Conservation (phyloP, 2,888 invertebrate genomes). For the Vanessa cardui region DNA sequence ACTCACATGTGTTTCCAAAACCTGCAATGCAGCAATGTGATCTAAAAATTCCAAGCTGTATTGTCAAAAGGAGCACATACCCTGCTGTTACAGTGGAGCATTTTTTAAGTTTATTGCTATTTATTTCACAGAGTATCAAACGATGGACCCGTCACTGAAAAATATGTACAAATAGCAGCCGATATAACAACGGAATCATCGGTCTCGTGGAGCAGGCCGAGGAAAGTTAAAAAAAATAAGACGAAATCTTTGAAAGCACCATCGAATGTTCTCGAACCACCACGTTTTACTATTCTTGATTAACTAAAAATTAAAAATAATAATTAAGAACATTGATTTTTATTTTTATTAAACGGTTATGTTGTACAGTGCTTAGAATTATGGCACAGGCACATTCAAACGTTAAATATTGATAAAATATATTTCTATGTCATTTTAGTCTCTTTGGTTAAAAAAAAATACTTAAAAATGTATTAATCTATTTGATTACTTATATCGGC, state of each 20-base stretch:
- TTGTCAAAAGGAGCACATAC: no score
- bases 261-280: slow-evolving; percentile 19
- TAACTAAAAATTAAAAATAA: neutral
- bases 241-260: slow-evolving; percentile 19
- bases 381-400: no score
- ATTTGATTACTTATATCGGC: no score
- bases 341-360: neutral
- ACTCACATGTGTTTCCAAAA: no score
- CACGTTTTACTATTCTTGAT: slow-evolving; percentile 11
- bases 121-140: slow-evolving; percentile 44
- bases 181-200: slow-evolving; percentile 52
- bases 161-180: slow-evolving; percentile 21
- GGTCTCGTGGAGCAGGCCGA: slow-evolving; percentile 66
- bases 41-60: no score
- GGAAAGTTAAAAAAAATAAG: slow-evolving; percentile 43
- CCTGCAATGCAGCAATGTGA: no score
- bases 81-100: no score
- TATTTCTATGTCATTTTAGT: no score
- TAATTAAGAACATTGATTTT: neutral
- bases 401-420: no score
- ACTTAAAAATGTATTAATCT: no score
- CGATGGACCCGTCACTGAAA: slow-evolving; percentile 20
- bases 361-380: neutral
- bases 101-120: neutral
- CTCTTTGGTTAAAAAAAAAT: no score